These are phyloP conservation scores for Tetramorium bicarinatum DNA, from an alignment of 2,888 invertebrate species.

Conservation along the genomic window DNA sequence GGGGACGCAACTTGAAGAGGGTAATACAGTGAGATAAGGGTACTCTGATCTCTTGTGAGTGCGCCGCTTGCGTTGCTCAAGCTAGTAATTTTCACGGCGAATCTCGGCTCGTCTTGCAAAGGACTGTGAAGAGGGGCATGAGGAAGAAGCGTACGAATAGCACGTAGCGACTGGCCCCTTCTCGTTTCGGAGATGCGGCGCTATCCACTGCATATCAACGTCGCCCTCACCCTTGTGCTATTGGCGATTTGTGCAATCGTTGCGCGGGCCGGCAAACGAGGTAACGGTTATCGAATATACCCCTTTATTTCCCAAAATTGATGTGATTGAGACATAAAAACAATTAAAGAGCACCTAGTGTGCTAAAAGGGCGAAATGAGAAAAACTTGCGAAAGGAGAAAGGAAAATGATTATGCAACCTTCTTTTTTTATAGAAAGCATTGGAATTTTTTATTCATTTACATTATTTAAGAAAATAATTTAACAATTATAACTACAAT, in stretches of 20 bases:
- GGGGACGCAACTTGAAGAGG: constrained; percentile 31
- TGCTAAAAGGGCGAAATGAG: not conserved
- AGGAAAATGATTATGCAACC: not conserved
- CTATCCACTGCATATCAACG: constrained; percentile 71
- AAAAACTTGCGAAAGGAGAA: not conserved
- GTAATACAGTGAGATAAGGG: constrained; percentile 33
- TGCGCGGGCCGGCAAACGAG: constrained; percentile 80
- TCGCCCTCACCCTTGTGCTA: constrained; percentile 78
- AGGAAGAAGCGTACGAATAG: constrained; percentile 64
- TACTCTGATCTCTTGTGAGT: constrained; percentile 20
- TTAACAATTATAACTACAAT: not conserved
- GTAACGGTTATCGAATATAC: constrained; percentile 69
- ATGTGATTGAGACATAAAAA: not conserved
- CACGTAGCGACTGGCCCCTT: constrained; percentile 77
- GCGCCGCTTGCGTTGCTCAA: not conserved
- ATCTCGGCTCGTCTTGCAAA: constrained; percentile 39
- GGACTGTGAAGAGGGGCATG: constrained; percentile 65
- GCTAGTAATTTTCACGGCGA: constrained; percentile 23
- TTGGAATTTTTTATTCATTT: not conserved
- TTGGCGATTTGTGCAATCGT: constrained; percentile 76
- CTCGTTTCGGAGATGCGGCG: constrained; percentile 80
- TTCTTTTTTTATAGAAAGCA: not conserved
- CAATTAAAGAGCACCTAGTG: not conserved
- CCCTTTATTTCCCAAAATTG: not conserved
- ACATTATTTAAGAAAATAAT: not conserved